Conservation (phyloP, 2,113 vertebrate species). For the Chaetorhynchus papuensis region DNA sequence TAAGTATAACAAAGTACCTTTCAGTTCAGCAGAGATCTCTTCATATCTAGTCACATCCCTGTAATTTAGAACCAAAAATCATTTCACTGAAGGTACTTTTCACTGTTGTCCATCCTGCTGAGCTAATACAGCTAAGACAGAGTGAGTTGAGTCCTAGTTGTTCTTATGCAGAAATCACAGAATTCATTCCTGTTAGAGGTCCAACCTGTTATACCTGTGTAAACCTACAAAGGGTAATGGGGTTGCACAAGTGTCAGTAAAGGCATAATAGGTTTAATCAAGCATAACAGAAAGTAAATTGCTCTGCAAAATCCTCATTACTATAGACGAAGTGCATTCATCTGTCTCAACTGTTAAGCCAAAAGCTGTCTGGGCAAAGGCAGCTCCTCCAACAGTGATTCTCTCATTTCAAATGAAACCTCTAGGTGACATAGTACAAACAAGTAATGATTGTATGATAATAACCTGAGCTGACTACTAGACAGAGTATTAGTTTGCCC, state of each 20-base stretch:
- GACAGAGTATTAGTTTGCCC: neutral
- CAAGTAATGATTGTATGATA: neutral
- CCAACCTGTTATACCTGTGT: constrained; percentile 54
- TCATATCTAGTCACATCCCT: neutral
- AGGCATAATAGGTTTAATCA: constrained; percentile 59
- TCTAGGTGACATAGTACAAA: constrained; percentile 12
- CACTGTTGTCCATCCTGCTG: neutral
- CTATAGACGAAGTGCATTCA: constrained; percentile 27
- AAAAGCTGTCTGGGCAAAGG: neutral
- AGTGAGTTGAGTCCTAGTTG: neutral
- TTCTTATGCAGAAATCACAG: constrained; percentile 14
- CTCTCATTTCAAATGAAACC: constrained; percentile 19
- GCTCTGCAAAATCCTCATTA: constrained; percentile 55
- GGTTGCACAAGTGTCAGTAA: constrained; percentile 49
- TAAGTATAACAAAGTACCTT: neutral
- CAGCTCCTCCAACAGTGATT: neutral
- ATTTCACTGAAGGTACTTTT: neutral
- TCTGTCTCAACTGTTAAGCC: constrained; percentile 34
- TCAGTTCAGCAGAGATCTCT: neutral
- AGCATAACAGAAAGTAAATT: constrained; percentile 57
- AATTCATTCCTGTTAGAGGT: constrained; percentile 47
- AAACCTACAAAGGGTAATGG: constrained; percentile 50
- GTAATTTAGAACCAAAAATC: neutral
- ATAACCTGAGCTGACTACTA: neutral
- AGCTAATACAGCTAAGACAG: neutral